A percentile compares a stretch with the other conserved stretches of the same genome.
phyloP scores from a whole-genome alignment of 2,797 vertebrate genomes.

The Eidolon dupreanum region DNA sequence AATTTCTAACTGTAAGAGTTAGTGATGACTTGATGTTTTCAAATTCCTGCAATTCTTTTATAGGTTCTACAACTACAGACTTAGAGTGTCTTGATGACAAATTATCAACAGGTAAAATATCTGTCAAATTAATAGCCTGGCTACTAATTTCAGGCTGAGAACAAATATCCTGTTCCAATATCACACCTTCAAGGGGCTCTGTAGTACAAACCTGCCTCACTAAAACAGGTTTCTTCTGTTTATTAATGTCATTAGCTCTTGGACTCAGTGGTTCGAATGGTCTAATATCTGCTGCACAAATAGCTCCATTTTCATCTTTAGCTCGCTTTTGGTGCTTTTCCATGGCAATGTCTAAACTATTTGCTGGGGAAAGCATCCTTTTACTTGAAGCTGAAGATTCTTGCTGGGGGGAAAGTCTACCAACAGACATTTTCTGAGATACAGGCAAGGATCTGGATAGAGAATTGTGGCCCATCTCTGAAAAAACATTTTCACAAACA shows the following conservation, averaged over 20 bases:
- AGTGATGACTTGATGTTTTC: conserved; percentile 80
- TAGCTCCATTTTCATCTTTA: conserved; percentile 97
- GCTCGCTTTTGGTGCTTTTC: conserved; percentile 98
- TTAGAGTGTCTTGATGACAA: conserved; percentile 82
- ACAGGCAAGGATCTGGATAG: conserved; percentile 86
- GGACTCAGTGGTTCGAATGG: conserved; percentile 87
- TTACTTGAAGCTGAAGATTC: conserved; percentile 97
- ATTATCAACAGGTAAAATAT: conserved; percentile 76
- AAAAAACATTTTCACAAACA: conserved; percentile 81
- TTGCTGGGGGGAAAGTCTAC: conserved; percentile 94
- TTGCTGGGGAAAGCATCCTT: conserved; percentile 98
- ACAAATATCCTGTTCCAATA: conserved; percentile 88
- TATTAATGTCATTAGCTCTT: conserved; percentile 89
- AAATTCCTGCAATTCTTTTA: conserved; percentile 85
- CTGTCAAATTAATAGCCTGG: conserved; percentile 69
- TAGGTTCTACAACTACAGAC: conserved; percentile 83
- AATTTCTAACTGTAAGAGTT: conserved; percentile 71
- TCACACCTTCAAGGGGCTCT: conserved; percentile 92
- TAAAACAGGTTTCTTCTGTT: conserved; percentile 94
- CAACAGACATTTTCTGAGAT: conserved; percentile 91
- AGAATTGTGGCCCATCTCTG: conserved; percentile 83
- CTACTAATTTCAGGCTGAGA: conserved; percentile 83
- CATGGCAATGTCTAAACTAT: conserved; percentile 99
- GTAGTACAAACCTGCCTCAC: conserved; percentile 96
- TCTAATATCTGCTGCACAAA: conserved; percentile 90